Evolutionary conservation across 2,797 vertebrate species (phyloP).

Genomic region (Melanotaenia maccullochi): DNA sequence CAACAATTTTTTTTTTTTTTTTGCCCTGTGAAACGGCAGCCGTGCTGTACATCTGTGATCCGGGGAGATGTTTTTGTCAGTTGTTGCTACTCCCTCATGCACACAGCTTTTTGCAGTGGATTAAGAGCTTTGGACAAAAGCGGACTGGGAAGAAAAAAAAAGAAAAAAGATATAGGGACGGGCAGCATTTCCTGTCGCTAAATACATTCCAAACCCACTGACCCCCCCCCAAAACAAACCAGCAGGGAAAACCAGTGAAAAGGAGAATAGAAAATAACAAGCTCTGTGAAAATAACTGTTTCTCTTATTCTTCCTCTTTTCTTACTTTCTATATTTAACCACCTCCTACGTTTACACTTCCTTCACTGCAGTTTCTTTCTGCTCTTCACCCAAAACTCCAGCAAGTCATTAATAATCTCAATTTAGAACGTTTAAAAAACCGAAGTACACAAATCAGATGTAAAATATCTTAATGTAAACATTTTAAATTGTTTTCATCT

Average conservation of each 20-base stretch:
- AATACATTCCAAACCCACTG: constrained; percentile 84
- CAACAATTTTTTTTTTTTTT: constrained; percentile 31
- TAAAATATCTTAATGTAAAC: neutral
- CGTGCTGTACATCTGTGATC: constrained; percentile 52
- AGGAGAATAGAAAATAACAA: constrained; percentile 69
- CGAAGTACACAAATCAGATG: neutral
- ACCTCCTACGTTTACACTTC: constrained; percentile 51
- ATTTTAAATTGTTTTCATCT: constrained; percentile 16
- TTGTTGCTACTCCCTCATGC: constrained; percentile 44
- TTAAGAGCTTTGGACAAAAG: constrained; percentile 87
- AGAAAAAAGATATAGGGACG: constrained; percentile 29
- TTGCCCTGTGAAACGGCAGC: neutral
- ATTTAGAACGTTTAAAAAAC: neutral
- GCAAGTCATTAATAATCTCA: neutral
- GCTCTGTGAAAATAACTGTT: constrained; percentile 73
- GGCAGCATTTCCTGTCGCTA: constrained; percentile 87
- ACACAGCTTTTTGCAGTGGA: constrained; percentile 53
- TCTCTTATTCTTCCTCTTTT: constrained; percentile 70
- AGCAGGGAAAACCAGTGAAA: constrained; percentile 50
- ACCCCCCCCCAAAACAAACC: constrained; percentile 49
- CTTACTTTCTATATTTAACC: constrained; percentile 52
- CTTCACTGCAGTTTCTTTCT: constrained; percentile 27
- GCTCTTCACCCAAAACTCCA: constrained; percentile 3
- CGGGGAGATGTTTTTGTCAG: constrained; percentile 47
- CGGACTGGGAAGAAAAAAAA: constrained; percentile 63